Evolutionary conservation across 2,888 invertebrate species (phyloP), one percentile per base, ranked within the genome.

Genomic region (Gymnosoma rotundatum): DNA sequence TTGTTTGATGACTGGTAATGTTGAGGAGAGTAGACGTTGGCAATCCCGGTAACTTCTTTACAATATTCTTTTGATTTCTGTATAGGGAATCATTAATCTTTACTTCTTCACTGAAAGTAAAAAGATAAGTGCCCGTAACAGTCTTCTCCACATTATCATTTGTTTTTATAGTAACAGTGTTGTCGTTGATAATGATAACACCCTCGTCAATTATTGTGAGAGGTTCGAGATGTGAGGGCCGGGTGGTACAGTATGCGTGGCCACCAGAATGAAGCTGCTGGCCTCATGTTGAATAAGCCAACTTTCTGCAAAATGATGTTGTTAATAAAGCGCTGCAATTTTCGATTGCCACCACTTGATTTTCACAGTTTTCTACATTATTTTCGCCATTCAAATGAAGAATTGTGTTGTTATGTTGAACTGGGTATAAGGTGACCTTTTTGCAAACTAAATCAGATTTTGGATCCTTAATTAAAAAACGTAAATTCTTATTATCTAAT

Each of bases 81-180:
- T 76, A 80, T 56, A 50, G 38, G 50, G 76, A 75, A 6, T 32
- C 70, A 72, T 86, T 78, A 67, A 67, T 60, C 12, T 74, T 63
- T 50, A 61, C 66, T 38, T 66, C 67, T 14, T 82, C 50, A 16
- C 63, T 50, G 25, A 86, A 78, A 25, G 78, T 81, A n/a, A 84
- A 18, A 2, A 86, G 78, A 50, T n/a, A 80, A n/a, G 83, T 83
- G 2, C 83, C 82, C n/a, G 56, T 79, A 18, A 72, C 79, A 45
- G 42, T 50, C 25, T 67, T 42, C 25, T 73, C 72, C 6, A 63
- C 10, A 36, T 38, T 45, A 80, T 76, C 61, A 18, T 16, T 58
- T 61, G 79, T 64, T 58, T 16, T 79, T 67, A 38, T 38, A 38
- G 36, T 38, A 8, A 38, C 36, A 38, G 36, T 38, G 5, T 38